phyloP scores from a whole-genome alignment of 2,888 invertebrate species.

The Cantharis lateralis region DNA sequence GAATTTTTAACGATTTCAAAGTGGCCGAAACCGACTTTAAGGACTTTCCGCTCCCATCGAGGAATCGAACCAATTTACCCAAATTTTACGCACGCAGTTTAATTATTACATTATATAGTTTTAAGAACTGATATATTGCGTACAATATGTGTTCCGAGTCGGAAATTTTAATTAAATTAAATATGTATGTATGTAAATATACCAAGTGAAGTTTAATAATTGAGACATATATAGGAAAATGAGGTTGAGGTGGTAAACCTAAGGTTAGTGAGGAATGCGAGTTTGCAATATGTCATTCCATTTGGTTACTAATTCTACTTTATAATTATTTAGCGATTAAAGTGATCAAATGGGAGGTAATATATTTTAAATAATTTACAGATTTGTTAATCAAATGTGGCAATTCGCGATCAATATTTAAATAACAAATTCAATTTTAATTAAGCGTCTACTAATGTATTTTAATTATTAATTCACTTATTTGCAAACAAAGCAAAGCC shows the following conservation, averaged over 20 bases:
- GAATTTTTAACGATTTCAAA: neutral
- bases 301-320: slow-evolving; percentile 2
- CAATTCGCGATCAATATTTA: neutral
- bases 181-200: slow-evolving; percentile 3
- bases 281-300: slow-evolving; percentile 17
- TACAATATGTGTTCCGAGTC: neutral
- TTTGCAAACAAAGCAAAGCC: neutral
- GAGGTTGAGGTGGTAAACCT: slow-evolving; percentile 17
- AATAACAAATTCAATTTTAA: neutral
- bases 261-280: slow-evolving; percentile 16
- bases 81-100: neutral
- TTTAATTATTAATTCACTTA: neutral
- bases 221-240: slow-evolving; percentile 18
- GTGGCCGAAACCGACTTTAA: neutral
- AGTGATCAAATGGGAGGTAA: neutral
- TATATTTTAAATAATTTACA: neutral
- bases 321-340: neutral
- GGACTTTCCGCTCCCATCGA: neutral
- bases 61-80: neutral
- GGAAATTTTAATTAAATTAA: neutral
- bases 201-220: slow-evolving; percentile 13
- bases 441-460: neutral
- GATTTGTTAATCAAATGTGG: neutral
- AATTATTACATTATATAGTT: neutral
- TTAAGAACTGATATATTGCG: neutral